Conservation (phyloP, 2,888 invertebrate species). For the Eulithis testata region DNA sequence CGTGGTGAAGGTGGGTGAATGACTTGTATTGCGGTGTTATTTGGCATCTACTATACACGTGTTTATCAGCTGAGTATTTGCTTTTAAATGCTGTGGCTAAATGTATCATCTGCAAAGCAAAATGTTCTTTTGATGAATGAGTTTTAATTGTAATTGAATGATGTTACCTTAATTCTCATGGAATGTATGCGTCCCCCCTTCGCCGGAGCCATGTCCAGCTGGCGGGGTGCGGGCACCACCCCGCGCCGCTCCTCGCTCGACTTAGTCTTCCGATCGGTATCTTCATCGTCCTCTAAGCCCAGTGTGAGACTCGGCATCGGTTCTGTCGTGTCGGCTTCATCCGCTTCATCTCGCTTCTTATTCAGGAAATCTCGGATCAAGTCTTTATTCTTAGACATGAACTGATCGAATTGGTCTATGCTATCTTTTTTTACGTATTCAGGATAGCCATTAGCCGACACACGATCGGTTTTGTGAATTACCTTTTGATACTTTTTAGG, state of each 20-base stretch:
- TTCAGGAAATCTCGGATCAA: constrained; percentile 41
- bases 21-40: too few relatives aligned
- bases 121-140: neutral
- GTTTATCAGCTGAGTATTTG: too few relatives aligned
- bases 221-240: constrained; percentile 38
- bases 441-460: neutral
- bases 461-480: neutral
- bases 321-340: neutral
- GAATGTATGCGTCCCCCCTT: constrained; percentile 50
- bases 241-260: neutral
- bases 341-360: neutral
- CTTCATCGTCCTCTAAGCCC: neutral
- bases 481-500: constrained; percentile 3
- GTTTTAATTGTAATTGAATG: neutral
- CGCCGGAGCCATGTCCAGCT: constrained; percentile 67
- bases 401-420: constrained; percentile 42
- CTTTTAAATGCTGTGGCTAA: too few relatives aligned
- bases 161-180: constrained; percentile 52
- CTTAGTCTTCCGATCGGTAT: neutral
- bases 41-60: too few relatives aligned
- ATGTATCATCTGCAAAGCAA: too few relatives aligned
- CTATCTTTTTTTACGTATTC: constrained; percentile 25
- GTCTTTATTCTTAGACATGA: constrained; percentile 45
- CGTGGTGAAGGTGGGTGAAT: too few relatives aligned
- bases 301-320: constrained; percentile 5